Percentiles rank a stretch among this genome's conserved stretches.
phyloP scores from a whole-genome alignment of 2,113 vertebrate species.

The Empidonax traillii region DNA sequence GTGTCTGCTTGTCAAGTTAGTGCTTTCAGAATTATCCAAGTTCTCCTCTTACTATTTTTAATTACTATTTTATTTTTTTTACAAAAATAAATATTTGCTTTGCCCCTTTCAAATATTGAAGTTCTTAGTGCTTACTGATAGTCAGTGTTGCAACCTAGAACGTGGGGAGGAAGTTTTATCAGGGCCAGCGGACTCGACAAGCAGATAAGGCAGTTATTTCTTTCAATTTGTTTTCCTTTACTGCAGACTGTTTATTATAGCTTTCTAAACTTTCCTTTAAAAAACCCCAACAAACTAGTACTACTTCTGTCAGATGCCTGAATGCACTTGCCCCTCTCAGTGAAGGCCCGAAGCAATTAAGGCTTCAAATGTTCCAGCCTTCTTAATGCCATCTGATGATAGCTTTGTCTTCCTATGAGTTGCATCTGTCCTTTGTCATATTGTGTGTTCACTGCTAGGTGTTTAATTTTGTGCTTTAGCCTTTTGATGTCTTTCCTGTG shows the following conservation, averaged over 20 bases:
- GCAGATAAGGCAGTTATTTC: background rate
- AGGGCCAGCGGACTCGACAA: background rate
- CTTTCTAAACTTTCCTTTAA: background rate
- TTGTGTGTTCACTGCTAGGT: background rate
- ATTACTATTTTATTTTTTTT: no score
- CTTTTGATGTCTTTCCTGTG: background rate
- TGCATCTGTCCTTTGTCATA: background rate
- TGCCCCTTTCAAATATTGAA: background rate
- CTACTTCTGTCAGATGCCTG: background rate
- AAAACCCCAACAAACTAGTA: background rate
- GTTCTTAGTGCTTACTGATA: background rate
- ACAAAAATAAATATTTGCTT: background rate
- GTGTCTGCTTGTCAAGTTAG: background rate
- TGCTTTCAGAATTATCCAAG: background rate
- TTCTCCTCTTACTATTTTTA: background rate
- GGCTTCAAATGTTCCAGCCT: background rate
- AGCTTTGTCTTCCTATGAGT: background rate
- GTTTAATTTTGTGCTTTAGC: background rate
- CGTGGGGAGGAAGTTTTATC: background rate
- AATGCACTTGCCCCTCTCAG: background rate
- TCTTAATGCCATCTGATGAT: background rate
- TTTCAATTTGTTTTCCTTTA: background rate
- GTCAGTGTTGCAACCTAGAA: background rate
- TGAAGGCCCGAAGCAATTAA: background rate
- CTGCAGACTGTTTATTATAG: background rate